Conservation (phyloP, 2,797 vertebrate genomes). For the Peromyscus melanophrys region DNA sequence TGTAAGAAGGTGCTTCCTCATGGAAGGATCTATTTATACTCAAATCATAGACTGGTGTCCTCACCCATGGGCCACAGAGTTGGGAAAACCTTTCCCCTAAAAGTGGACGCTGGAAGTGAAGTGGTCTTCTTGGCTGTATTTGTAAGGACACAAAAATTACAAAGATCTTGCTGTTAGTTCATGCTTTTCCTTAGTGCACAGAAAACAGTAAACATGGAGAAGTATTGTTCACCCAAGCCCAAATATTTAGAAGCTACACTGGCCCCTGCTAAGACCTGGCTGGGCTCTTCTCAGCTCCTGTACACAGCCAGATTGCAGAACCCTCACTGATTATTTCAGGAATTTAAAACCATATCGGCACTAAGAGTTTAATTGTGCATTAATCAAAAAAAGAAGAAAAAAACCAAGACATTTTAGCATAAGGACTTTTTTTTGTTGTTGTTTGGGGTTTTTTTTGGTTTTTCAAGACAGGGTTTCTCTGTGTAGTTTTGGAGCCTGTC, state of each 20-base stretch:
- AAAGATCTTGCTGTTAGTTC: neutral
- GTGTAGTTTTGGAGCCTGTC: no score
- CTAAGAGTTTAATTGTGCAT: conserved; percentile 35
- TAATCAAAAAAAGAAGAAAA: conserved; percentile 30
- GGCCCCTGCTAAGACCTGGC: neutral
- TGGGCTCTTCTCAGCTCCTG: neutral
- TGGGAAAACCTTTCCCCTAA: neutral
- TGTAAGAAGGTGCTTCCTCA: conserved; percentile 29
- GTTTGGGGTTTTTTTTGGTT: no score
- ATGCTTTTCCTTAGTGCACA: neutral
- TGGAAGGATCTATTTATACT: conserved; percentile 77
- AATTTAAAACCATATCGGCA: neutral
- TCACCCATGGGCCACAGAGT: neutral
- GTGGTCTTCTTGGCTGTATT: conserved; percentile 91
- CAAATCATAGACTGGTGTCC: neutral
- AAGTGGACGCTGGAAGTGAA: neutral
- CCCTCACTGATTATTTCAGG: neutral
- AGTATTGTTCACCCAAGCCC: neutral
- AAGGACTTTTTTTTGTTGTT: neutral
- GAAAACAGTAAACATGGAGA: neutral
- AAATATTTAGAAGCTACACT: neutral
- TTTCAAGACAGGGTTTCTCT: no score
- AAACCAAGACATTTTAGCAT: conserved; percentile 11
- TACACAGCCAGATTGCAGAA: neutral
- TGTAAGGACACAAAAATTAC: conserved; percentile 79